These are phyloP conservation scores for Drosophila varians DNA, from an alignment of 1,140 invertebrate genomes.

Conservation along the genomic window DNA sequence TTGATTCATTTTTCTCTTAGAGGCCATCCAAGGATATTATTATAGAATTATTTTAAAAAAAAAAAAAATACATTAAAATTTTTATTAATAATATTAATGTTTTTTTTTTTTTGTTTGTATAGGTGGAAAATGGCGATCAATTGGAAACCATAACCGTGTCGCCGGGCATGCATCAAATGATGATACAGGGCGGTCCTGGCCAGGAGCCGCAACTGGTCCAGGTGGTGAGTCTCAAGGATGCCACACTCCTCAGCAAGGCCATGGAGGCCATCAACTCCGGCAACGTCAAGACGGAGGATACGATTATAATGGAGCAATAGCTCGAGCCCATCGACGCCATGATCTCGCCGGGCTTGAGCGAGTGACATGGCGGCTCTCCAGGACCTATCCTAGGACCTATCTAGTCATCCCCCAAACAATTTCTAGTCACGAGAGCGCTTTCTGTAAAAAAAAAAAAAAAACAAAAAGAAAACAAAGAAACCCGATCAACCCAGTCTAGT, in stretches of 20 bases:
- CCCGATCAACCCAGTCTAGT: slow-evolving; percentile 38
- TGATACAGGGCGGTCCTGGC: slow-evolving; percentile 89
- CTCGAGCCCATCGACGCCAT: slow-evolving; percentile 46
- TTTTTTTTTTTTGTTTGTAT: background rate
- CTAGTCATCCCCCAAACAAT: slow-evolving; percentile 1
- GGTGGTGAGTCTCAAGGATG: slow-evolving; percentile 92
- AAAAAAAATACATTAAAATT: background rate
- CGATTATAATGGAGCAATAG: slow-evolving; percentile 83
- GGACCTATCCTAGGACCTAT: background rate
- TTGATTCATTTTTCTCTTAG: no score
- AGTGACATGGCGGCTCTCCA: slow-evolving; percentile 27
- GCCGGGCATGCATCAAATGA: slow-evolving; percentile 90
- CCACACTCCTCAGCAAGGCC: slow-evolving; percentile 90
- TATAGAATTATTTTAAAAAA: no score
- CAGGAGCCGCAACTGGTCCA: slow-evolving; percentile 91
- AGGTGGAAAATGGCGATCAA: slow-evolving; percentile 88
- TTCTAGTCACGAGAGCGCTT: slow-evolving; percentile 35
- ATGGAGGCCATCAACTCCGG: slow-evolving; percentile 86
- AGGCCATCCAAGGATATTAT: background rate
- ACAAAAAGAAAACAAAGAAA: slow-evolving; percentile 39
- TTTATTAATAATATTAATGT: background rate
- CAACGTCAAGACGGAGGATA: slow-evolving; percentile 84
- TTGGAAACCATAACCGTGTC: slow-evolving; percentile 89
- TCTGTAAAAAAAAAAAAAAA: slow-evolving; percentile 40
- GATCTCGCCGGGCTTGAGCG: slow-evolving; percentile 40